Conservation (phyloP, 2,888 invertebrate genomes). For the Ferrisia virgata region DNA sequence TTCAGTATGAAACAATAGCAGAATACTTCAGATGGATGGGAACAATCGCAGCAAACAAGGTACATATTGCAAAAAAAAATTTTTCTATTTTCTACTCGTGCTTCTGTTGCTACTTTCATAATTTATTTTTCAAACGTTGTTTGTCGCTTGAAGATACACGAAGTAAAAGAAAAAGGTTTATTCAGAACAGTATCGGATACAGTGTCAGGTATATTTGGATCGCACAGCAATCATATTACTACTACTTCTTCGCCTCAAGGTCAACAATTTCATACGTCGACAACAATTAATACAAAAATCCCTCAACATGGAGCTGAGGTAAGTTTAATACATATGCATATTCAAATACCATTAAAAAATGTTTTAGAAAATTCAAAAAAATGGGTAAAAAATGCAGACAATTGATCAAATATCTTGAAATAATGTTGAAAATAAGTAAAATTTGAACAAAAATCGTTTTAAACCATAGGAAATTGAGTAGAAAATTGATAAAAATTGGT, state of each 20-base stretch:
- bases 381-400: no score
- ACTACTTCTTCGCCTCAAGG: neutral
- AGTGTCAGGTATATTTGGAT: neutral
- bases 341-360: no score
- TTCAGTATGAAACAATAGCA: neutral
- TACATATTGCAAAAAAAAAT: neutral
- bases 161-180: neutral
- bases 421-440: no score
- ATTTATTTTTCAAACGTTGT: neutral
- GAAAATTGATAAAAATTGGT: no score
- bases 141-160: neutral
- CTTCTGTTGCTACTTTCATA: neutral
- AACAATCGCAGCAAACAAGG: neutral
- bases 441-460: no score
- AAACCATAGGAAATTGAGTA: no score
- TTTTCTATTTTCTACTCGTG: neutral
- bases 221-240: neutral
- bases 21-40: neutral
- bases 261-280: neutral
- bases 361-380: no score
- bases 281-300: neutral
- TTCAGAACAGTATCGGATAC: neutral
- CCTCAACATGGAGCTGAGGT: no score
- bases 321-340: no score
- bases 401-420: no score